Evolutionary conservation across 2,888 invertebrate species (phyloP), one percentile per base, ranked within the genome.

Genomic region (Nudaria mundana): DNA sequence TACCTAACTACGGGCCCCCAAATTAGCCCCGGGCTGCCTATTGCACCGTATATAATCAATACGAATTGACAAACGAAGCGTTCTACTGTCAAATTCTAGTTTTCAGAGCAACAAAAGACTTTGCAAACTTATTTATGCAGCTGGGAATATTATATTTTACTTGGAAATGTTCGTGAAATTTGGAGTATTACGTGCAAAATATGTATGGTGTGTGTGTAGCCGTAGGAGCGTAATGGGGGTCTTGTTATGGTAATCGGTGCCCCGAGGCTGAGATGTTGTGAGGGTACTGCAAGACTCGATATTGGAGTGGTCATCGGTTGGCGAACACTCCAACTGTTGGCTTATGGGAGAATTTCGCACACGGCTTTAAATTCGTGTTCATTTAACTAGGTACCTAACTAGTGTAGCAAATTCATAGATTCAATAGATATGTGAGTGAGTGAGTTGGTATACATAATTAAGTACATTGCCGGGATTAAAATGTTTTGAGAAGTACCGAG

Each of bases 51-150:
- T 65, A 71, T 88, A 89, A 89, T 88, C 89, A 81, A 88, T 83
- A 73, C 73, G 76, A 77, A 87, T 88, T 87, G 88, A 85, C 87
- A 87, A 89, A 88, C 88, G 88, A 89, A 87, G 81, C 89, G 69
- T 84, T 86, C 81, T 74, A 49, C 83, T 83, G 88, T 80, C 84
- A 87, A 88, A 88, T 88, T 86, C 80, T 81, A 88, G 87, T 88
- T 87, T 81, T 76, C 48, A 52, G 44, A 73, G 65, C 70, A 57
- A 61, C 59, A 59, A 59, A 57, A 59, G 58, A 43, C 40, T 23
- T 30, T 62, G 63, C 71, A 65, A 63, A 46, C 26, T 56, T 56
- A 42, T 14, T 29, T 24, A 13, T 48, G 48, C 38, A 15, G 15
- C n/a, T 43, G 15, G 14, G 4, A 41, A 55, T 35, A 31, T 23